Conservation (phyloP, 2,113 vertebrate species). For the Melanotaenia duboulayi region DNA sequence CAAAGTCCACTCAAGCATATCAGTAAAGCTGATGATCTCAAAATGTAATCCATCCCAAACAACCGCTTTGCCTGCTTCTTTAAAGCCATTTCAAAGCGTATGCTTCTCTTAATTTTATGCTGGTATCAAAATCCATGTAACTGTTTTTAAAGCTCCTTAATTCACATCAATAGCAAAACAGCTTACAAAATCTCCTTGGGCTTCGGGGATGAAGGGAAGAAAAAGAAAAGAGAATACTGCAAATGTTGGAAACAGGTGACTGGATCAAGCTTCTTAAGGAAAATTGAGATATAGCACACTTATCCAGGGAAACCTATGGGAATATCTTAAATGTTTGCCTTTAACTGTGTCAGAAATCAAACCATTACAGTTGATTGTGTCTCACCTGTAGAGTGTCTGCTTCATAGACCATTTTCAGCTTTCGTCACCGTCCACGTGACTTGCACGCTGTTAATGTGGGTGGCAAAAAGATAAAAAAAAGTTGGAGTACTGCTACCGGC, state of each 20-base stretch:
- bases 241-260: slow-evolving; percentile 1
- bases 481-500: too few species aligned
- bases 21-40: slow-evolving; percentile 65
- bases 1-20: slow-evolving; percentile 61
- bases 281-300: too few species aligned
- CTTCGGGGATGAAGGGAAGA: neutral
- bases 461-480: too few species aligned
- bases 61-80: slow-evolving; percentile 42
- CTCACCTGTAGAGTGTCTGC: too few species aligned
- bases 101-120: slow-evolving; percentile 42
- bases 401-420: too few species aligned
- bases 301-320: too few species aligned
- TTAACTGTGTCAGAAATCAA: too few species aligned
- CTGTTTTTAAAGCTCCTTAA: slow-evolving; percentile 50
- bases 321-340: too few species aligned
- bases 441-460: too few species aligned
- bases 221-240: neutral
- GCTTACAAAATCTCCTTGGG: slow-evolving; percentile 16
- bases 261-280: too few species aligned
- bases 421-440: too few species aligned
- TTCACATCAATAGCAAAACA: slow-evolving; percentile 56
- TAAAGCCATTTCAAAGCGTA: slow-evolving; percentile 47
- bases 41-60: slow-evolving; percentile 60
- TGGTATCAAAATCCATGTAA: slow-evolving; percentile 62
- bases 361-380: too few species aligned